A percentile compares a stretch with the other conserved stretches of the same genome.
Conservation (phyloP, 1,140 invertebrate species). For the Hylyphantes graminicola region DNA sequence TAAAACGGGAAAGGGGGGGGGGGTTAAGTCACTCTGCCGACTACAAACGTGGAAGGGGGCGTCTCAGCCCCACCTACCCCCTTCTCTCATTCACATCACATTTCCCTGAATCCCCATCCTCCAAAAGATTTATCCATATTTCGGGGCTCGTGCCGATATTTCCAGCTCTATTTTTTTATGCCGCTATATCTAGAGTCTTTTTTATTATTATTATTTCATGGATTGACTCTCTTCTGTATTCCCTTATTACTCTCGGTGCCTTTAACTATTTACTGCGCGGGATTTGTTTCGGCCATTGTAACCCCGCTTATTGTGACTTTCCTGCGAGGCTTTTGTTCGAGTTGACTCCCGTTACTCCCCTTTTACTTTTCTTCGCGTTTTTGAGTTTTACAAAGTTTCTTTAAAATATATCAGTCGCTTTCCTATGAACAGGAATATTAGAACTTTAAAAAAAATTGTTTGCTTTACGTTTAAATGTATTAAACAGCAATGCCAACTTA, state of each 20-base stretch:
- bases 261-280: constrained; percentile 55
- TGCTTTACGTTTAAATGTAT: no score
- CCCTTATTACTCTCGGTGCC: constrained; percentile 29
- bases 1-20: constrained; percentile 37
- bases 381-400: neutral
- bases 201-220: neutral
- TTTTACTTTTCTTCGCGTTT: neutral
- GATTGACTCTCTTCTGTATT: neutral
- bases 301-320: constrained; percentile 29
- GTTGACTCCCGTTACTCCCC: neutral
- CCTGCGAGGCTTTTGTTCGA: constrained; percentile 1
- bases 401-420: neutral
- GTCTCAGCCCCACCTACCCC: neutral
- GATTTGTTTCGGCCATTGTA: constrained; percentile 46
- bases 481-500: no score
- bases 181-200: constrained; percentile 1
- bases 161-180: constrained; percentile 28
- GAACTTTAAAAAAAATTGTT: no score
- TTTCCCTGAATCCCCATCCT: constrained; percentile 36
- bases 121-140: constrained; percentile 50
- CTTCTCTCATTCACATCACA: constrained; percentile 53
- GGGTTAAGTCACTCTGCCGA: constrained; percentile 54
- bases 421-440: no score
- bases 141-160: constrained; percentile 34
- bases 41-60: constrained; percentile 32